Percentiles rank a stretch among this genome's conserved stretches.
phyloP scores from a whole-genome alignment of 2,113 vertebrate genomes.

The Sarotherodon lohbergeri region DNA sequence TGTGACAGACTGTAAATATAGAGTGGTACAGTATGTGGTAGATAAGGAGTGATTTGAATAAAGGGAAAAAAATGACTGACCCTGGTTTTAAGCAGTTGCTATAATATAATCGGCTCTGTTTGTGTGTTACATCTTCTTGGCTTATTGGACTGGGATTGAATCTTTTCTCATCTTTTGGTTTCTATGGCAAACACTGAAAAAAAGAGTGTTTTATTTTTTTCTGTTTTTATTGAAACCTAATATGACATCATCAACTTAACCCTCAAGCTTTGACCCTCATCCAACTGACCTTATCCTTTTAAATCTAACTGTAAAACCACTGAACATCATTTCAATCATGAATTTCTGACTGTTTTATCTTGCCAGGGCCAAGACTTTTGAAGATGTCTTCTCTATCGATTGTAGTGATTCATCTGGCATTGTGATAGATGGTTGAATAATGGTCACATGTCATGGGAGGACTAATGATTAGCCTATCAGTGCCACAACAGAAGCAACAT shows the following conservation, averaged over 20 bases:
- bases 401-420: neutral
- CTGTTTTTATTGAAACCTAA: neutral
- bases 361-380: neutral
- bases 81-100: fast-evolving
- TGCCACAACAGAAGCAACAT: neutral
- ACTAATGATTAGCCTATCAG: neutral
- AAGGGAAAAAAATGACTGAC: neutral
- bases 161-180: neutral
- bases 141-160: neutral
- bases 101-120: neutral
- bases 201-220: neutral
- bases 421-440: neutral
- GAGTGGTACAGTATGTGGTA: neutral
- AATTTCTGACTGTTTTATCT: neutral
- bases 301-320: neutral
- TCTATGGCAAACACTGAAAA: neutral
- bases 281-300: neutral
- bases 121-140: neutral
- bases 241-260: neutral
- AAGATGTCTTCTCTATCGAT: neutral
- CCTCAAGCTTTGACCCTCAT: neutral
- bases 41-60: neutral
- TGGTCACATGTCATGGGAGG: neutral
- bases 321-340: neutral
- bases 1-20: neutral